These are phyloP conservation scores for Lepidocolaptes lacrymiger DNA, from an alignment of 2,797 vertebrate species.

Conservation along the genomic window DNA sequence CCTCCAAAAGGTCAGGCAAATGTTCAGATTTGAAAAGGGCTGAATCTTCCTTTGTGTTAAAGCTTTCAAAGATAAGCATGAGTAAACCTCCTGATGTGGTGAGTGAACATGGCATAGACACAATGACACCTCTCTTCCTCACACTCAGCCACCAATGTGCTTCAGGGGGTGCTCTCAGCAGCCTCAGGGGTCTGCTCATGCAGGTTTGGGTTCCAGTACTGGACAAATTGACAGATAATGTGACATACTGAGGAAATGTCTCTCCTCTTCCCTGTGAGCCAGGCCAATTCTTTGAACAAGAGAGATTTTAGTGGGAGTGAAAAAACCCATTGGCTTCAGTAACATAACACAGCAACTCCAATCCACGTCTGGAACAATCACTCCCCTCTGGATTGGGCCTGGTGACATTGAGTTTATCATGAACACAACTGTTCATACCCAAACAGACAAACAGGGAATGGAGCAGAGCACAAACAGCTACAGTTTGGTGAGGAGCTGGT, in stretches of 20 bases:
- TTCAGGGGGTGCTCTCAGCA: neutral
- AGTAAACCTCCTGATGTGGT: neutral
- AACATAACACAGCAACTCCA: neutral
- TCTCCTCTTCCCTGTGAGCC: neutral
- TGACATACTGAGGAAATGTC: neutral
- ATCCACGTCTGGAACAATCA: neutral
- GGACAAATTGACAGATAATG: neutral
- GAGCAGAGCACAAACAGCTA: neutral
- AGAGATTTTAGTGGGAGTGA: neutral
- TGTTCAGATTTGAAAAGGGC: neutral
- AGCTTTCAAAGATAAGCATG: neutral
- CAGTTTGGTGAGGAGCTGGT: neutral
- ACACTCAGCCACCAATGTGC: neutral
- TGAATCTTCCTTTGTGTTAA: neutral
- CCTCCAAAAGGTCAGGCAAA: neutral
- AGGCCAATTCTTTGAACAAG: neutral
- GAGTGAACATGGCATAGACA: neutral
- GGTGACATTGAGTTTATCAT: neutral
- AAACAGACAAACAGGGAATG: neutral
- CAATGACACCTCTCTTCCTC: neutral
- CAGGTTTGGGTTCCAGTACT: neutral
- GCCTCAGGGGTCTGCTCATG: neutral
- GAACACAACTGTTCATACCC: neutral
- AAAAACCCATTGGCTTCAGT: neutral
- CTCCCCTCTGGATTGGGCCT: neutral